A percentile compares a stretch with the other conserved stretches of the same genome.
Conservation (phyloP, 1,140 invertebrate species). For the Drosophila bocqueti region DNA sequence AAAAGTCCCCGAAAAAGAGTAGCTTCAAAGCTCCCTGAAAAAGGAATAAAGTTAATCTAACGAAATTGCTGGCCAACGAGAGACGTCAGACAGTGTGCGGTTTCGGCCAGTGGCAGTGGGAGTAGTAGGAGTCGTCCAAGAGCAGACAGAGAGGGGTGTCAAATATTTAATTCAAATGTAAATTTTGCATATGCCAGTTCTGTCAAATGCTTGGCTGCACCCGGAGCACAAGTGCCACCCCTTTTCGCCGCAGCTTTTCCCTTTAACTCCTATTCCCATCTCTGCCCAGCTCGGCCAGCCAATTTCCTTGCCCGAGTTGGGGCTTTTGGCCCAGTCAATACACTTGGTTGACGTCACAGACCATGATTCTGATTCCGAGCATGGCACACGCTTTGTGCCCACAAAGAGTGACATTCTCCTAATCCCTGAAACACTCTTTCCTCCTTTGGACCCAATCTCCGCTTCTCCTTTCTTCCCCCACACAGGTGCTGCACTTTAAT, state of each 20-base stretch:
- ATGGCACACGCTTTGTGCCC: constrained; percentile 6
- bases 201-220: constrained; percentile 66
- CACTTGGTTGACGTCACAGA: constrained; percentile 23
- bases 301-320: constrained; percentile 25
- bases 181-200: constrained; percentile 63
- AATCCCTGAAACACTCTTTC: constrained; percentile 11
- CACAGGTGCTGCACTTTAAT: constrained; percentile 6
- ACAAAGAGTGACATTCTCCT: constrained; percentile 18
- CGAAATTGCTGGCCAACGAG: constrained; percentile 30
- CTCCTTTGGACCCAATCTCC: neutral
- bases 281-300: neutral
- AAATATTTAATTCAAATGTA: constrained; percentile 68
- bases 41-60: constrained; percentile 60
- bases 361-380: constrained; percentile 17
- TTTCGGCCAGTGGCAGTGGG: constrained; percentile 8
- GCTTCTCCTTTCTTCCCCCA: neutral
- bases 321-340: constrained; percentile 28
- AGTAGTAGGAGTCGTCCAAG: neutral
- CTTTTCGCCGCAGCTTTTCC: neutral
- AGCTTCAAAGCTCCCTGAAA: constrained; percentile 5
- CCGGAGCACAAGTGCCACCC: constrained; percentile 9
- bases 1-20: neutral
- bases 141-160: constrained; percentile 14
- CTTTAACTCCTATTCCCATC: neutral
- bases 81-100: constrained; percentile 35